These are phyloP conservation scores for Oreotrochilus melanogaster DNA, from an alignment of 2,113 vertebrate genomes.

Conservation along the genomic window DNA sequence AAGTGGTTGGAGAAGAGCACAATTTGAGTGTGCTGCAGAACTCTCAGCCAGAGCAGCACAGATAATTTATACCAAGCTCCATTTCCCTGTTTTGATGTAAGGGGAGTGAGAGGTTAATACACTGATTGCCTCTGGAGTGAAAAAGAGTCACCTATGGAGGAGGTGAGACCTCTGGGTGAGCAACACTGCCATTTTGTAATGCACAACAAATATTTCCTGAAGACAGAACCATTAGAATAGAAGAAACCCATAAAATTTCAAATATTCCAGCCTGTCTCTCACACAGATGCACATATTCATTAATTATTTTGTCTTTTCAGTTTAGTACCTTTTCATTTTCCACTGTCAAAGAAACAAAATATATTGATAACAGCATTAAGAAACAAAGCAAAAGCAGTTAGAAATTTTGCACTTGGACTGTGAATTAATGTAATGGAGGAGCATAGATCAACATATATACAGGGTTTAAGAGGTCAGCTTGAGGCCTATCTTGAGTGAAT, in stretches of 20 bases:
- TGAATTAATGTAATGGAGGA: not conserved
- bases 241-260: not conserved
- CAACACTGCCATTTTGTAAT: not conserved
- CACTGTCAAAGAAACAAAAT: not conserved
- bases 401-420: not conserved
- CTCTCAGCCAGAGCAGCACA: not conserved
- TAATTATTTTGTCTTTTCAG: not conserved
- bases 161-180: not conserved
- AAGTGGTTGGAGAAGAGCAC: not conserved
- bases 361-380: not conserved
- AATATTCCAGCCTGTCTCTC: not conserved
- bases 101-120: not conserved
- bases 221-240: not conserved
- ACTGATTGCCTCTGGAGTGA: not conserved
- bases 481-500: not conserved
- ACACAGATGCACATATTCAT: not conserved
- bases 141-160: not conserved
- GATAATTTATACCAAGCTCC: not conserved
- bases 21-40: not conserved
- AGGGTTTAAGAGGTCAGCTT: not conserved
- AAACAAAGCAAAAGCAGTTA: not conserved
- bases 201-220: not conserved
- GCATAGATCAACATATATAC: not conserved
- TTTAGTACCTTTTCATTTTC: not conserved
- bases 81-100: not conserved